These are phyloP conservation scores for Probaryconus sp. DNA, from an alignment of 1,140 invertebrate genomes.

Conservation along the genomic window DNA sequence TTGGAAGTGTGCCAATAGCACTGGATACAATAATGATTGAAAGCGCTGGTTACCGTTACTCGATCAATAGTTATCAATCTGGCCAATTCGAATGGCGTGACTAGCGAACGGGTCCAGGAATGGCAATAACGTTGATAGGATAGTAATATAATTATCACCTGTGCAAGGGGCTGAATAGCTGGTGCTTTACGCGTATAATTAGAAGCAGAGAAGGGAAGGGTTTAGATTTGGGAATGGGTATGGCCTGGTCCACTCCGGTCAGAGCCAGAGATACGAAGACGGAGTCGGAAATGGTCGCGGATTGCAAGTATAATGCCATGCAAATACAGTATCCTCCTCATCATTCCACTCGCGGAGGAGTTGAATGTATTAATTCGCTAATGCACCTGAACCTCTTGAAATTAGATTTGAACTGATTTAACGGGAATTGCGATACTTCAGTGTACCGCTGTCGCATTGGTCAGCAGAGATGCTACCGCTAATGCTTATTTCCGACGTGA, in stretches of 20 bases:
- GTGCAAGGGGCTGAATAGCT: slow-evolving; percentile 66
- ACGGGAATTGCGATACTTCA: slow-evolving; percentile 71
- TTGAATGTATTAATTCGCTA: slow-evolving; percentile 74
- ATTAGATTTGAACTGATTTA: slow-evolving; percentile 74
- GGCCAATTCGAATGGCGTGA: slow-evolving; percentile 70
- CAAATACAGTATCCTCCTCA: slow-evolving; percentile 73
- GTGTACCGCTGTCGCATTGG: slow-evolving; percentile 47
- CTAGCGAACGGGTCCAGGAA: slow-evolving; percentile 66
- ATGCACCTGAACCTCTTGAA: slow-evolving; percentile 73
- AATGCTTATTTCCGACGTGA: slow-evolving; percentile 57
- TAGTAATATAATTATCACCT: slow-evolving; percentile 75
- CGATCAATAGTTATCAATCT: slow-evolving; percentile 64
- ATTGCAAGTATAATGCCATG: slow-evolving; percentile 71
- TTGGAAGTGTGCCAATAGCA: slow-evolving; percentile 12
- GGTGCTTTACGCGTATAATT: slow-evolving; percentile 71
- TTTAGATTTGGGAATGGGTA: too few species aligned
- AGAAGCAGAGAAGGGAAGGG: slow-evolving; percentile 68
- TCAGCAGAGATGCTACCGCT: slow-evolving; percentile 49
- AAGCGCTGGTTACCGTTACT: slow-evolving; percentile 40
- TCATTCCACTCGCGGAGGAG: slow-evolving; percentile 69
- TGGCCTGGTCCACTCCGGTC: too few species aligned
- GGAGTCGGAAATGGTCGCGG: slow-evolving; percentile 29
- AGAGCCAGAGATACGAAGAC: slow-evolving; percentile 18
- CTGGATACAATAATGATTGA: slow-evolving; percentile 39
- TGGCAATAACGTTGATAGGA: slow-evolving; percentile 74